Conservation (phyloP, 2,113 vertebrate species). For the Sinocyclocheilus grahami region DNA sequence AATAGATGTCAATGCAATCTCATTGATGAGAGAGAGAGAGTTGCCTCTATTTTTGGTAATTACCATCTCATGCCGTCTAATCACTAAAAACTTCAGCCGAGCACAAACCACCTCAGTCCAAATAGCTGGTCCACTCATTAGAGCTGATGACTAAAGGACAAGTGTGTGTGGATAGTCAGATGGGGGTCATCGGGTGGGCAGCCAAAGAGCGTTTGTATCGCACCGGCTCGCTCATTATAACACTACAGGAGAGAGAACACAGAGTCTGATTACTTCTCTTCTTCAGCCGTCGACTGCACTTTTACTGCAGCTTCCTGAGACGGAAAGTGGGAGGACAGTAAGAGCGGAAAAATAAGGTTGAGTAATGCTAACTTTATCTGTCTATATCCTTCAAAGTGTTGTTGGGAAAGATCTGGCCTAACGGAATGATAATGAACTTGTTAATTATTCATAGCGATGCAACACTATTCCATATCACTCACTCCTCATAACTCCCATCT, state of each 20-base stretch:
- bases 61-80: conserved; percentile 20
- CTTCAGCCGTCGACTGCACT: neutral
- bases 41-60: conserved; percentile 23
- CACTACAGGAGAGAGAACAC: conserved; percentile 22
- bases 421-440: conserved; percentile 44
- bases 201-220: neutral
- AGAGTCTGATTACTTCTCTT: neutral
- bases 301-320: neutral
- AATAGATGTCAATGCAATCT: conserved; percentile 3
- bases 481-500: conserved; percentile 22
- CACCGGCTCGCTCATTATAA: conserved; percentile 18
- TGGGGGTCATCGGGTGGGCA: conserved; percentile 9
- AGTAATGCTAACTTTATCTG: neutral
- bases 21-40: neutral
- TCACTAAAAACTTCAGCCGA: conserved; percentile 23
- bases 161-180: conserved; percentile 20
- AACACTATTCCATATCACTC: conserved; percentile 22
- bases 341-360: neutral
- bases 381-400: conserved; percentile 33
- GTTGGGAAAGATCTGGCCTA: conserved; percentile 31
- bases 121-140: conserved; percentile 39
- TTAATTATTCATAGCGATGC: conserved; percentile 47
- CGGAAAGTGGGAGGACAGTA: conserved; percentile 4
- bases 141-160: conserved; percentile 33
- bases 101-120: neutral